These are phyloP conservation scores for Trichopria drosophilae DNA, from an alignment of 2,888 invertebrate genomes.

Conservation along the genomic window DNA sequence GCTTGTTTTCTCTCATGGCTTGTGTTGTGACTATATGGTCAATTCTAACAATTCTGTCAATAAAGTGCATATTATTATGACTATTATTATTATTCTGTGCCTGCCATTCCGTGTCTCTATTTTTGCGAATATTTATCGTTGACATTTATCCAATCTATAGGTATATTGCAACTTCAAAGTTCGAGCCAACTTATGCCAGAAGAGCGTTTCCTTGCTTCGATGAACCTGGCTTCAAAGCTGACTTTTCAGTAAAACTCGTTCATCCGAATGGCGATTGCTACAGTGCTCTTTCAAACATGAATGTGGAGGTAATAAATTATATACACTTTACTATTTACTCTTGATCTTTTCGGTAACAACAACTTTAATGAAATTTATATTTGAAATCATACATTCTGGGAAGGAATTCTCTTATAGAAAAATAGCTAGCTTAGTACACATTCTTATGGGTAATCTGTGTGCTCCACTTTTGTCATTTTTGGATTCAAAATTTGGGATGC, in stretches of 20 bases:
- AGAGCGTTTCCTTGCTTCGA: conserved; percentile 95
- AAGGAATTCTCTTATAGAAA: no score
- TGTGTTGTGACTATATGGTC: no score
- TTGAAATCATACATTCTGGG: not conserved
- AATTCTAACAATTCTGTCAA: no score
- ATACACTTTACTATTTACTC: no score
- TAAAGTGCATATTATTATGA: no score
- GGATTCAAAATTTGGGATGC: no score
- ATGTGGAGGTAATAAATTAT: conserved; percentile 68
- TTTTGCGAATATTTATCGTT: not conserved
- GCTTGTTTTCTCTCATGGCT: no score
- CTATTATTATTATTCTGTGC: no score
- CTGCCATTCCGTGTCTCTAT: not conserved
- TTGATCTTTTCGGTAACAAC: conserved; percentile 2
- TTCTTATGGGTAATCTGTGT: no score
- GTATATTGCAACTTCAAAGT: conserved; percentile 85
- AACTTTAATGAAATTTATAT: not conserved
- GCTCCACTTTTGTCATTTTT: no score
- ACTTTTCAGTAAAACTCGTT: conserved; percentile 76
- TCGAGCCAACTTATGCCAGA: conserved; percentile 92
- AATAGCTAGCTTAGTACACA: no score
- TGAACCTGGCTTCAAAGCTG: conserved; percentile 88
- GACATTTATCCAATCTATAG: conserved; percentile 60
- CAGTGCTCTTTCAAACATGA: conserved; percentile 86
- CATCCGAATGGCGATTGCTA: conserved; percentile 70